A percentile compares a stretch with the other conserved stretches of the same genome.
phyloP scores from a whole-genome alignment of 2,888 invertebrate species.

The Heliconius sara region DNA sequence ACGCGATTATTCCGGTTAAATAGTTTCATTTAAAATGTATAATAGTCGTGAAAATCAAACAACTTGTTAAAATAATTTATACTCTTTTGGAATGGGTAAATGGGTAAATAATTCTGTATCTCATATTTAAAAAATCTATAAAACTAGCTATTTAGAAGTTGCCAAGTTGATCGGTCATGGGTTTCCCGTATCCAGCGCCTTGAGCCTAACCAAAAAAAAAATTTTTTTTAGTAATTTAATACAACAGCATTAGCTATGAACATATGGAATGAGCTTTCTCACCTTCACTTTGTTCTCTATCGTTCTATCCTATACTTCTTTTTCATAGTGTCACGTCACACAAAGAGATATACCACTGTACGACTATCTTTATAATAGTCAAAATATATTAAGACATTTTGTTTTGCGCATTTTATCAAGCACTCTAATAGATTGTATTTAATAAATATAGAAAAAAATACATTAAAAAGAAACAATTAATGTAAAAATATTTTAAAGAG shows the following conservation, averaged over 20 bases:
- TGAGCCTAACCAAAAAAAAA: no score
- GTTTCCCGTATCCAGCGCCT: no score
- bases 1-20: no score
- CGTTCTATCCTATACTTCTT: neutral
- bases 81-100: no score
- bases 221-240: no score
- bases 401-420: constrained; percentile 22
- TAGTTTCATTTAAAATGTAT: no score
- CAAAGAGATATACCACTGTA: constrained; percentile 14
- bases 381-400: constrained; percentile 32
- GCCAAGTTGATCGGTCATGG: no score
- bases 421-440: constrained; percentile 24
- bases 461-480: neutral
- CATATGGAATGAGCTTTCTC: no score
- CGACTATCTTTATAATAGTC: constrained; percentile 7
- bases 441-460: neutral
- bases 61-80: no score
- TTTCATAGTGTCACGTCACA: neutral
- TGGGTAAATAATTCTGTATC: neutral
- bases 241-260: no score
- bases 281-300: neutral
- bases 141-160: neutral
- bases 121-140: neutral
- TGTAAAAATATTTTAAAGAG: neutral
- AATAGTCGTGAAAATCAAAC: no score